phyloP scores from a whole-genome alignment of 2,888 invertebrate species.

The Gonocerus acuteangulatus region DNA sequence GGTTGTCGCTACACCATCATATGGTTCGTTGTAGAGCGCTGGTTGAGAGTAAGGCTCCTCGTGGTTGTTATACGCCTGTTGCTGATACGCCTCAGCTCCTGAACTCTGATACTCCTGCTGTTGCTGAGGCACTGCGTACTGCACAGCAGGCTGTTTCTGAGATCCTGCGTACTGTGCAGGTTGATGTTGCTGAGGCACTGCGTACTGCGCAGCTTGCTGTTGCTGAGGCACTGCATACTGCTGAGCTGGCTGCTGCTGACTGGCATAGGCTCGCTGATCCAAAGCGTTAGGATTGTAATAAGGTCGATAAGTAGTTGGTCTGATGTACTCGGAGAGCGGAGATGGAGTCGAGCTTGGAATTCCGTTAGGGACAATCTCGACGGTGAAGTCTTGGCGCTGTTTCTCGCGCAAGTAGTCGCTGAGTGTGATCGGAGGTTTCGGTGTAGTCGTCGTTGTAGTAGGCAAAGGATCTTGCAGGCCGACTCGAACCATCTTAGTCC shows the following conservation, averaged over 20 bases:
- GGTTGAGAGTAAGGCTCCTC: background rate
- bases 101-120: background rate
- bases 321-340: conserved; percentile 38
- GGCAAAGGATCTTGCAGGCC: conserved; percentile 51
- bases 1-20: conserved; percentile 70
- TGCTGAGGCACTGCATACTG: conserved; percentile 9
- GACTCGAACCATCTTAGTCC: conserved; percentile 62
- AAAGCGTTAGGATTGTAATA: conserved; percentile 36
- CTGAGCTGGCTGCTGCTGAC: conserved; percentile 7
- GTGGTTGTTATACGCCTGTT: background rate
- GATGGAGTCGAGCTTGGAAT: conserved; percentile 21
- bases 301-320: conserved; percentile 42
- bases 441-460: conserved; percentile 29
- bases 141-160: background rate
- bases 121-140: background rate
- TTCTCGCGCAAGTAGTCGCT: conserved; percentile 36
- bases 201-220: background rate
- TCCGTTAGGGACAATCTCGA: conserved; percentile 36
- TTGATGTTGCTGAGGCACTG: background rate
- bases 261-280: conserved; percentile 29
- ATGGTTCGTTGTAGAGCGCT: conserved; percentile 41
- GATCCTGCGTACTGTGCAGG: no score
- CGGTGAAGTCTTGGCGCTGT: conserved; percentile 18
- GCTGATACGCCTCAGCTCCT: background rate
- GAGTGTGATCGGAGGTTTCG: conserved; percentile 34